phyloP scores from a whole-genome alignment of 2,888 invertebrate genomes.

The Trypoxylon attenuatum region DNA sequence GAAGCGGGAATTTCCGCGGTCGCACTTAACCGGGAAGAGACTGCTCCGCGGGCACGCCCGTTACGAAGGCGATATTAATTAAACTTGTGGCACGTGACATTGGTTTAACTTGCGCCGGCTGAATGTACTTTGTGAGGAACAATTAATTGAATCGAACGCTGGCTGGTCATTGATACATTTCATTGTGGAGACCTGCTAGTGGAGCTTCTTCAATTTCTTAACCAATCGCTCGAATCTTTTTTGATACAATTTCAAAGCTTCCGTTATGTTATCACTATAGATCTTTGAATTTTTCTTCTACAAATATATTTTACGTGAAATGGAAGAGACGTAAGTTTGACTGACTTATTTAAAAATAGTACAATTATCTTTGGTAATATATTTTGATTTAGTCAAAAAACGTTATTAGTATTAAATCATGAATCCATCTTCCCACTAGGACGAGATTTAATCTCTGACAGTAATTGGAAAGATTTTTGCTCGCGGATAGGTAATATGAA shows the following conservation, averaged over 20 bases:
- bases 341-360: too few relatives aligned
- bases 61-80: conserved; percentile 20
- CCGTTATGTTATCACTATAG: too few relatives aligned
- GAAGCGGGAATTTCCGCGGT: background rate
- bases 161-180: conserved; percentile 29
- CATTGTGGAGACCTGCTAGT: conserved; percentile 27
- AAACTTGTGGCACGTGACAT: conserved; percentile 19
- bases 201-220: too few relatives aligned
- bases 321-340: too few relatives aligned
- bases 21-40: background rate
- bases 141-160: conserved; percentile 37
- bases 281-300: too few relatives aligned
- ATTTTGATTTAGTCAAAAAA: too few relatives aligned
- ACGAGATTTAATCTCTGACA: background rate
- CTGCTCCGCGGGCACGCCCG: background rate
- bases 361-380: too few relatives aligned
- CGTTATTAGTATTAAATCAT: too few relatives aligned
- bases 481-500: background rate
- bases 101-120: background rate
- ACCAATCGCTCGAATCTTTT: too few relatives aligned
- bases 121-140: conserved; percentile 2
- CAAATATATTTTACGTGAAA: too few relatives aligned
- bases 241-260: too few relatives aligned
- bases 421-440: too few relatives aligned
- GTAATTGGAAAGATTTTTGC: background rate